Evolutionary conservation across 2,797 vertebrate species (phyloP), one percentile per base, ranked within the genome.

Genomic region (Enteromius mattozi): DNA sequence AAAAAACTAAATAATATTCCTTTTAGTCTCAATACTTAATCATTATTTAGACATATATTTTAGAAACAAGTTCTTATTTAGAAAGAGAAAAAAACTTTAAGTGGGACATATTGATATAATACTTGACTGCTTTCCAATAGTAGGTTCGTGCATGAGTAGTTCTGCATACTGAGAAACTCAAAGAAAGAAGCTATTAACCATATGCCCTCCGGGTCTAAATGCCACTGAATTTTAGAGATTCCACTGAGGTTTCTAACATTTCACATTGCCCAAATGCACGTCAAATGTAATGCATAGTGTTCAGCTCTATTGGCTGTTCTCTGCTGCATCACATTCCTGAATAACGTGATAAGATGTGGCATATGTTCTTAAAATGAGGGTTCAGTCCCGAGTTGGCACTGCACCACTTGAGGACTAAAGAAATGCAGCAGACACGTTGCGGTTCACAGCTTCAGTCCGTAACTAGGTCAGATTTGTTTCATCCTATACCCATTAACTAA

Each of bases 401-500:
- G 35, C 59, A 69, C 17, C 42, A 51, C 45, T 54, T 69, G 66
- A 63, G 37, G 47, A 68, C 49, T 56, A 33, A 45, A 24, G 63
- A 69, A 69, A 78, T n/a, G 63, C 75, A 45, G 30, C 63, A 86
- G 81, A 68, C 66, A 56, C 21, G 21, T 40, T 78, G 69, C n/a
- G 54, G 27, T 45, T 88, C 74, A 74, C 74, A 61, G 66, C 80
- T 66, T n/a, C 12, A 27, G 61, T 37, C 69, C 1, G 84, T 71
- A 80, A 80, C 45, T 76, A 87, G 66, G 86, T 74, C 85, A 87
- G 59, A 61, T 84, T 40, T 42, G 78, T 21, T 82, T 86, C 45
- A 84, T 83, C 49, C 17, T n/a, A 30, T 42, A 40, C 47, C 7
- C 66, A 68, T 21, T 61, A 33, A 65, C 40, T 77, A 80, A 51